phyloP scores from a whole-genome alignment of 2,888 invertebrate genomes.

The Pollenia amentaria region DNA sequence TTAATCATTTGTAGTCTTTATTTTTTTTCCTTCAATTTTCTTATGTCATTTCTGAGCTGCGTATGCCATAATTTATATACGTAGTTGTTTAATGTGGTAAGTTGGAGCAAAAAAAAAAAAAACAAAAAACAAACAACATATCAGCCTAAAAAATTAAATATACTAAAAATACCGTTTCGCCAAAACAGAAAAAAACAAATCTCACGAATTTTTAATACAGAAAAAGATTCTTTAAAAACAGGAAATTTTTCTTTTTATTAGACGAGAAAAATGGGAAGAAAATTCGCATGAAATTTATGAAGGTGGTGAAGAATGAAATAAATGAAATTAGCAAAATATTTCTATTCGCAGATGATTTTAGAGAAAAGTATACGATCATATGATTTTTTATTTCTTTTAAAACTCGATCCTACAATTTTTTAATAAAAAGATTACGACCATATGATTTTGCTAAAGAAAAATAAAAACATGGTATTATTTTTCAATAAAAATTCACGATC shows the following conservation, averaged over 20 bases:
- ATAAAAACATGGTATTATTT: no score
- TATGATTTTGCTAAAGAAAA: no score
- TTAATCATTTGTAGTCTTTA: conserved; percentile 73
- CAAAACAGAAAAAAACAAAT: conserved; percentile 47
- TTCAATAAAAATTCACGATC: no score
- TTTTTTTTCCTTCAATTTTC: conserved; percentile 25
- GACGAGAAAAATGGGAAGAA: conserved; percentile 9
- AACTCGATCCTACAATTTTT: no score
- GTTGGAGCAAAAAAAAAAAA: conserved; percentile 44
- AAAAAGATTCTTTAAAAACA: conserved; percentile 51
- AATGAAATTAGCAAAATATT: background rate
- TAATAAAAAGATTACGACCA: no score
- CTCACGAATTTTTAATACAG: conserved; percentile 73
- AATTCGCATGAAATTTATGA: conserved; percentile 13
- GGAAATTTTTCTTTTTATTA: conserved; percentile 37
- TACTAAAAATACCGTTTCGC: conserved; percentile 57
- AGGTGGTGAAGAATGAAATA: conserved; percentile 14
- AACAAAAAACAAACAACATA: conserved; percentile 67
- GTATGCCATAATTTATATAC: conserved; percentile 74
- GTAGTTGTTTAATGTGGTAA: conserved; percentile 69
- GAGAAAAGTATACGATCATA: background rate
- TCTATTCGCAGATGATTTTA: background rate
- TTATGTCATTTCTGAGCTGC: conserved; percentile 57
- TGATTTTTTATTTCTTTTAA: no score
- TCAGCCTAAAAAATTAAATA: conserved; percentile 25